Evolutionary conservation across 2,113 vertebrate species (phyloP).

Genomic region (Eleginops maclovinus): DNA sequence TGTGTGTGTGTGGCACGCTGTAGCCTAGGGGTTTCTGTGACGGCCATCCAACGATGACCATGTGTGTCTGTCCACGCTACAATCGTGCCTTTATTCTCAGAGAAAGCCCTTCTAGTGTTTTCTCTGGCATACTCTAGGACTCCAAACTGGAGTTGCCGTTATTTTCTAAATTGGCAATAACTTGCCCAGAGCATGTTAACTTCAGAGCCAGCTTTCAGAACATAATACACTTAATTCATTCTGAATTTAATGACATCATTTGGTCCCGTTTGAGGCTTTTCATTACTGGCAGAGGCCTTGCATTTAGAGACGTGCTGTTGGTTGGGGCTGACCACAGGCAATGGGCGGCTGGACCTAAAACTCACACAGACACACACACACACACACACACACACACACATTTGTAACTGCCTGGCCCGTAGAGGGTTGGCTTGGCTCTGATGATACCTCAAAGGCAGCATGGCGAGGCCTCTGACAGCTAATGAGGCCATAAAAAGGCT

Average conservation of each 20-base stretch:
- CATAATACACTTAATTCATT: slow-evolving; percentile 80
- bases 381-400: slow-evolving; percentile 41
- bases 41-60: slow-evolving; percentile 56
- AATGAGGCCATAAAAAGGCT: slow-evolving; percentile 81
- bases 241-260: slow-evolving; percentile 80
- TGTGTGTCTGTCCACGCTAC: slow-evolving; percentile 64
- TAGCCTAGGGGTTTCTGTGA: slow-evolving; percentile 41
- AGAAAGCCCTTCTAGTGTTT: slow-evolving; percentile 72
- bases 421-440: slow-evolving; percentile 68
- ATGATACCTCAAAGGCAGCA: slow-evolving; percentile 78
- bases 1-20: slow-evolving; percentile 52
- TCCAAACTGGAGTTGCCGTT: slow-evolving; percentile 62
- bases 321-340: slow-evolving; percentile 71
- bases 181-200: slow-evolving; percentile 68
- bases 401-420: slow-evolving; percentile 53
- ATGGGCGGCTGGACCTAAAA: slow-evolving; percentile 60
- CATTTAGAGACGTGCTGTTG: slow-evolving; percentile 64
- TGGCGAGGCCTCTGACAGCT: slow-evolving; percentile 75
- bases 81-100: slow-evolving; percentile 74
- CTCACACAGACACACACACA: slow-evolving; percentile 37
- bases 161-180: slow-evolving; percentile 81
- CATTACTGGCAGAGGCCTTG: slow-evolving; percentile 73
- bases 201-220: slow-evolving; percentile 74
- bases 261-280: slow-evolving; percentile 75
- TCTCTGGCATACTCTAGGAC: slow-evolving; percentile 64